phyloP scores from a whole-genome alignment of 2,888 invertebrate genomes.

The Macaria liturata region DNA sequence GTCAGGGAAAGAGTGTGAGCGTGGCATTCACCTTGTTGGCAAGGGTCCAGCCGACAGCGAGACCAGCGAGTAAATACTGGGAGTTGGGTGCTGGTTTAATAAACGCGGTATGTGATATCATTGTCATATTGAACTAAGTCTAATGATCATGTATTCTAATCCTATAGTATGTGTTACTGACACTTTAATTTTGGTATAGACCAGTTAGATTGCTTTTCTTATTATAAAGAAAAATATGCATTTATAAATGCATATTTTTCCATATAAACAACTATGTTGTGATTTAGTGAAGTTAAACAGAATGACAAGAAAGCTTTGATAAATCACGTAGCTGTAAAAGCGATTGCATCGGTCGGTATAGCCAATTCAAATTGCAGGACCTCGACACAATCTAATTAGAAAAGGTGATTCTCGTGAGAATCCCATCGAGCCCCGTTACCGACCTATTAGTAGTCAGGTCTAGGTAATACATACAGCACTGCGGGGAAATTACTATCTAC shows the following conservation, averaged over 20 bases:
- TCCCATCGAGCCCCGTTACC: constrained; percentile 30
- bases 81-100: no score
- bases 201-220: no score
- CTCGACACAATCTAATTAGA: constrained; percentile 25
- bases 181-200: background rate
- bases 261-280: no score
- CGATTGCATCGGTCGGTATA: no score
- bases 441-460: constrained; percentile 36
- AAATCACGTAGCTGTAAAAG: background rate
- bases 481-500: constrained; percentile 30
- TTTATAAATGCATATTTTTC: no score
- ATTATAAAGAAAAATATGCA: no score
- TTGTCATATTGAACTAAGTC: no score
- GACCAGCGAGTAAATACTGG: no score
- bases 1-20: constrained; percentile 66
- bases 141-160: no score
- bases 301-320: background rate
- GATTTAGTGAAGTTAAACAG: no score
- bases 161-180: background rate
- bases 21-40: constrained; percentile 84
- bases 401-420: constrained; percentile 31
- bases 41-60: constrained; percentile 50
- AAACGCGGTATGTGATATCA: no score
- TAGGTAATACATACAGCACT: constrained; percentile 31
- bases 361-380: background rate